phyloP scores from a whole-genome alignment of 2,888 invertebrate species.

The Belgica antarctica region DNA sequence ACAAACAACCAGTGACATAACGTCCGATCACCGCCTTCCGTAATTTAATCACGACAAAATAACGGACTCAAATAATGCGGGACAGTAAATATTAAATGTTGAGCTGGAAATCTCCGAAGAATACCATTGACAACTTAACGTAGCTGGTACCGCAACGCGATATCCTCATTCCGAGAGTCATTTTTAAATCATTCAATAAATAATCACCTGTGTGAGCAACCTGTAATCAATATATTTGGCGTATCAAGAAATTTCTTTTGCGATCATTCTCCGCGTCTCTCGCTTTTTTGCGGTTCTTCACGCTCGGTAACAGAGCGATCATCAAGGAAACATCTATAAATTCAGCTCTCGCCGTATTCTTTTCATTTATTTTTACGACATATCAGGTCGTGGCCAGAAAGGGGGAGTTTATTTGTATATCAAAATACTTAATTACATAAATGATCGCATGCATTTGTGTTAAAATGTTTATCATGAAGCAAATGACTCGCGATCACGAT shows the following conservation, averaged over 20 bases:
- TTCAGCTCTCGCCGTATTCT: not conserved
- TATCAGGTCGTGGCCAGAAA: too few species aligned
- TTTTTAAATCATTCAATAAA: constrained; percentile 38
- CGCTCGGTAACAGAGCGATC: constrained; percentile 11
- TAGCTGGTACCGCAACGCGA: constrained; percentile 13
- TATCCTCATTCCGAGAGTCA: not conserved
- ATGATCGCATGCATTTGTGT: constrained; percentile 27
- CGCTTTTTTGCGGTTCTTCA: constrained; percentile 21
- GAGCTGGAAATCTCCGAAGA: not conserved
- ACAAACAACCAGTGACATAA: too few species aligned
- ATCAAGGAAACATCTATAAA: constrained; percentile 10
- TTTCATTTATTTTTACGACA: constrained; percentile 13
- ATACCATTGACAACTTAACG: constrained; percentile 32
- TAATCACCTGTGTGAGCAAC: constrained; percentile 38
- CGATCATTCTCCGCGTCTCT: constrained; percentile 10
- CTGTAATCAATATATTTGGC: constrained; percentile 37
- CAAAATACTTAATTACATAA: constrained; percentile 36
- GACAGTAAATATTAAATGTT: not conserved
- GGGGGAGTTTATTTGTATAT: constrained; percentile 31
- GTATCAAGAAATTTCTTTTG: constrained; percentile 33
- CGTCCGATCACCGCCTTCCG: too few species aligned
- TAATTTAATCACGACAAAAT: constrained; percentile 6
- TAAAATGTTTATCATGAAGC: constrained; percentile 19
- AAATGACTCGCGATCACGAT: constrained; percentile 16
- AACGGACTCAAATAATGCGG: constrained; percentile 16